These are phyloP conservation scores for Tenebrosternarchus preto DNA, from an alignment of 2,113 vertebrate species.

Conservation along the genomic window DNA sequence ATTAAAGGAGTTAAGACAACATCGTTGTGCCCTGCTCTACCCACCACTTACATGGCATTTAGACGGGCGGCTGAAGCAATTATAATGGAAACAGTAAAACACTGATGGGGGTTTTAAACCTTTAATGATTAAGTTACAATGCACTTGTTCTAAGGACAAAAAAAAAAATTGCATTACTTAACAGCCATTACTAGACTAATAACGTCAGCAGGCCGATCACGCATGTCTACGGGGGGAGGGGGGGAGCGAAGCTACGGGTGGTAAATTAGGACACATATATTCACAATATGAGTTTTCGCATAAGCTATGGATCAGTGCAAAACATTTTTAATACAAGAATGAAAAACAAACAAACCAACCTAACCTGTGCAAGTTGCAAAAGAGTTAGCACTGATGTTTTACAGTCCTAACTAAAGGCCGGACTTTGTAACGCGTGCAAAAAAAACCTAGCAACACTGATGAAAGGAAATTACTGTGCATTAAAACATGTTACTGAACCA, in stretches of 20 bases:
- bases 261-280: not conserved
- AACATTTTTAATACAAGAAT: conserved; percentile 16
- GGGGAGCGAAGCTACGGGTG: not conserved
- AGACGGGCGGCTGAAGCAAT: too few relatives aligned
- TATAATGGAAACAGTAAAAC: not conserved
- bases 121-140: conserved; percentile 55
- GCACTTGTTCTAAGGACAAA: conserved; percentile 48
- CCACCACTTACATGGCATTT: not conserved
- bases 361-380: conserved; percentile 52
- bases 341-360: conserved; percentile 12
- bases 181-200: conserved; percentile 19
- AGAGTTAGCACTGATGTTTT: conserved; percentile 39
- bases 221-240: not conserved
- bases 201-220: not conserved
- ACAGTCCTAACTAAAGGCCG: conserved; percentile 29
- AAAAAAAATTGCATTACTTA: too few relatives aligned
- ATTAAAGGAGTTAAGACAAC: conserved; percentile 40
- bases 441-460: not conserved
- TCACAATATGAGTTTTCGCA: conserved; percentile 18
- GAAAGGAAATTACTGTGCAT: not conserved
- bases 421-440: conserved; percentile 16
- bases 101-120: conserved; percentile 31
- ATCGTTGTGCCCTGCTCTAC: not conserved
- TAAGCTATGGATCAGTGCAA: conserved; percentile 34
- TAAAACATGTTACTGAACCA: not conserved